phyloP scores from a whole-genome alignment of 2,888 invertebrate species.

The Nomada ruficornis region DNA sequence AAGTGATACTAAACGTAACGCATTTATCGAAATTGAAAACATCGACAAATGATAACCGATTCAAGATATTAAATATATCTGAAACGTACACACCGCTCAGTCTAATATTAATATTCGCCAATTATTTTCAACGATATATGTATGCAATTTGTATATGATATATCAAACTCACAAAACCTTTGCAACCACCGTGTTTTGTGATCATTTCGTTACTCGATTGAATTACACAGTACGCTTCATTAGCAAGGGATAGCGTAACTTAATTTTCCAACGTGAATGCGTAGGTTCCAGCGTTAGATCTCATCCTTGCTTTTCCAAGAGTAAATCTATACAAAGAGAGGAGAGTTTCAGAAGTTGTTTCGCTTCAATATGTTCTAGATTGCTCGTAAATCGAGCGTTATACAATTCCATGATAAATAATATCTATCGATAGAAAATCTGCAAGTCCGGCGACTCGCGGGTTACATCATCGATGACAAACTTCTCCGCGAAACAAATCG shows the following conservation, averaged over 20 bases:
- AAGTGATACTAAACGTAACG: background rate
- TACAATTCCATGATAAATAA: constrained; percentile 36
- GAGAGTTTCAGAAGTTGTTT: background rate
- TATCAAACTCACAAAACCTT: background rate
- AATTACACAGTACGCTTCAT: constrained; percentile 59
- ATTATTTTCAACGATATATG: background rate
- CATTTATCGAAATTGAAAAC: background rate
- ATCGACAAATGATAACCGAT: background rate
- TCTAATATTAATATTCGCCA: background rate
- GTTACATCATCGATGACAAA: background rate
- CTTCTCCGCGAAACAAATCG: background rate
- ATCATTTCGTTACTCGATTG: constrained; percentile 38
- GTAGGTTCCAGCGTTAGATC: constrained; percentile 30
- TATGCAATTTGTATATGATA: background rate
- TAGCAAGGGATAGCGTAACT: constrained; percentile 55
- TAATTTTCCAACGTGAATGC: constrained; percentile 57
- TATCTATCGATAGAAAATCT: constrained; percentile 31
- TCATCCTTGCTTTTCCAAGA: constrained; percentile 29
- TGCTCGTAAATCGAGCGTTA: constrained; percentile 20
- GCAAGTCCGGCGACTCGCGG: constrained; percentile 27
- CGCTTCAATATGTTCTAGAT: constrained; percentile 33
- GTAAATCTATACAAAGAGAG: constrained; percentile 22
- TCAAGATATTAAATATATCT: background rate
- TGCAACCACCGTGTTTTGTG: constrained; percentile 9
- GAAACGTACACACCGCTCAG: background rate